Evolutionary conservation across 1,140 invertebrate genomes (phyloP), one percentile per base, ranked within the genome.

Genomic region (Drosophila bifasciata): DNA sequence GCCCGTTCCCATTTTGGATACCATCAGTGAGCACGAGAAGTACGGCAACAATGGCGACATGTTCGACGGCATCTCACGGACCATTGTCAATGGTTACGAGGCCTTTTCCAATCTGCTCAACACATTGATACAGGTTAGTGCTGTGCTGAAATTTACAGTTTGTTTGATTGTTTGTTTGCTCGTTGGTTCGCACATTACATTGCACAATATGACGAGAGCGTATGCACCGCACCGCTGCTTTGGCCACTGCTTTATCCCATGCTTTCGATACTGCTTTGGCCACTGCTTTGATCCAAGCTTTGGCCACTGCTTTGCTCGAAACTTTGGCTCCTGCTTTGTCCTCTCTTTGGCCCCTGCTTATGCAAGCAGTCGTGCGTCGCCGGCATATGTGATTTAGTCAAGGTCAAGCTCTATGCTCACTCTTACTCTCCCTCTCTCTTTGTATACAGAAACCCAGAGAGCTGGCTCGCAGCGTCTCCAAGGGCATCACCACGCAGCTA

Each of bases 11-110:
- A 89, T 94, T 32, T 91, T 94, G 48, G 94, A 94, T 52, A 88
- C 91, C 44, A 93, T 94, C 46, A 84, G 73, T 36, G 93, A 94
- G 63, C 91, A 94, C 44, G 93, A 94, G 11, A 94, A 94, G 66
- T 94, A 94, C 75, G 93, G 93, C 13, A 94, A 94, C 67, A 90
- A 88, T 17, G 93, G 93, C 3, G 93, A 94, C 66, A 92, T 92
- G 66, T 93, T 93, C 50, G 91, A 91, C 9, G 90, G 79, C 8
- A 79, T 94, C 40, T 93, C 93, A 28, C 92, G 92, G 28, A 89
- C 91, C 1, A 61, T 94, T 7, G 93, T 94, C 15, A 92, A 92
- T 28, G 92, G 93, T 44, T 93, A 93, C 51, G 93, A 94, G 59
- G 92, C 91, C 17, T 72, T 94, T 19, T 93, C 93, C 45, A 94